A percentile compares a stretch with the other conserved stretches of the same genome.
Evolutionary conservation across 2,113 vertebrate species (phyloP).

Genomic region (Chitala chitala): DNA sequence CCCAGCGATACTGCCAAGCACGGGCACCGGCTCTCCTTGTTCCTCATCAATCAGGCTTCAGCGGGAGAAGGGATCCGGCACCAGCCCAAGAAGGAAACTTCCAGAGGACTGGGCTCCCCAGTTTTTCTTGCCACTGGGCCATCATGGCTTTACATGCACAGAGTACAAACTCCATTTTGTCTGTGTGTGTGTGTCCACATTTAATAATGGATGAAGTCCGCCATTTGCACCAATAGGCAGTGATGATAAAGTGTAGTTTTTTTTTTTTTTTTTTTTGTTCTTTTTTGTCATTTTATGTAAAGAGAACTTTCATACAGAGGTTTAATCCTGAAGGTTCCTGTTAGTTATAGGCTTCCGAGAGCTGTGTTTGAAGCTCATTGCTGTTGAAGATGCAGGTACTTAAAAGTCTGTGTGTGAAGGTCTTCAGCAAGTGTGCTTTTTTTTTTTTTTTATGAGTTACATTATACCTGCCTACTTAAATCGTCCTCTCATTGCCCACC

Average conservation of each 20-base stretch:
- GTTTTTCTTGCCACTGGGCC: neutral
- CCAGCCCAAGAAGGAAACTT: neutral
- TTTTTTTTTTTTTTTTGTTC: no score
- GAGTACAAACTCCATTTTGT: neutral
- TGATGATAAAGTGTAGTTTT: neutral
- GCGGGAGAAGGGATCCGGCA: neutral
- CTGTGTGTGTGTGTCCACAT: slow-evolving; percentile 15
- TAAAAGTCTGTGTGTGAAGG: slow-evolving; percentile 1
- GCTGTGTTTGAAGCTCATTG: neutral
- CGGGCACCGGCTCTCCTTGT: neutral
- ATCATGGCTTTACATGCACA: neutral
- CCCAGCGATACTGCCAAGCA: neutral
- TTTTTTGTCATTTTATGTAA: slow-evolving; percentile 21
- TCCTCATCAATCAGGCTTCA: neutral
- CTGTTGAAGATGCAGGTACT: slow-evolving; percentile 12
- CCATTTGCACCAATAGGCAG: neutral
- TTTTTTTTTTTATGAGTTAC: neutral
- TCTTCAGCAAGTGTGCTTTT: slow-evolving; percentile 6
- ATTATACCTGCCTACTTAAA: neutral
- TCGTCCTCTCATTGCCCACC: neutral
- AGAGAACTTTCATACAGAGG: slow-evolving; percentile 21
- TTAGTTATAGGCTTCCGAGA: neutral
- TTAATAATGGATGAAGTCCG: slow-evolving; percentile 25
- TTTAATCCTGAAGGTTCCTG: slow-evolving; percentile 24
- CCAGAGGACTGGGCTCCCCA: neutral